Evolutionary conservation across 2,113 vertebrate species (phyloP), one percentile per base, ranked within the genome.

Genomic region (Macheiramphus alcinus): DNA sequence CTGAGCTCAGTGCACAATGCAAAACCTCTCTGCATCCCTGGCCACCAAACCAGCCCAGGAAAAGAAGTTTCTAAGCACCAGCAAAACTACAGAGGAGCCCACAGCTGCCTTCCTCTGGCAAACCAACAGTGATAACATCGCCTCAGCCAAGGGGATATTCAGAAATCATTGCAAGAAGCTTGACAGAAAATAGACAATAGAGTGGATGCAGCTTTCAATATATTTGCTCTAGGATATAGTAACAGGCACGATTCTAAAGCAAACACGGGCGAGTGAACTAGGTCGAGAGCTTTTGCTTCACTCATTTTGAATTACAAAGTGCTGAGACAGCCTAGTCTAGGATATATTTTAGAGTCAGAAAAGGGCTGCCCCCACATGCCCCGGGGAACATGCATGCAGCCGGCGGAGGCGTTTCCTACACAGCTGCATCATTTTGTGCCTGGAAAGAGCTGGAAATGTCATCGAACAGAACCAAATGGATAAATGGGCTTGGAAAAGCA

Each of bases 211-310:
- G 94, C 93, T 91, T 97, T 55, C 40, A 2, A 70, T 97, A 81
- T 95, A 95, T 95, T 95, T 97, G 91, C 70, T 96, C 32, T 93
- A 96, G 92, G 82, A 58, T 80, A 96, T n/a, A 80, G 65, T 79
- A 94, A 76, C 95, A 93, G 96, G 87, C 80, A 71, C 71, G 10
- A 75, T 16, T 89, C 90, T 58, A 76, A 94, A 92, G 95, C 96
- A 65, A 95, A 88, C 86, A 38, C 21, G n/a, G 70, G 81, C 16
- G 13, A 58, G 38, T 7, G 38, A 65, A 80, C 13, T 27, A 79
- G 76, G 89, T 58, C 13, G 25, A 47, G 88, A 74, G 92, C 83
- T 63, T 93, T 48, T 11, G 61, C 66, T 59, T 26, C 1, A 10
- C 74, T 88, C 36, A 9, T 27, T 71, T 73, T 16, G 26, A 78